Conservation (phyloP, 2,113 vertebrate genomes). For the Trogon surrucura region DNA sequence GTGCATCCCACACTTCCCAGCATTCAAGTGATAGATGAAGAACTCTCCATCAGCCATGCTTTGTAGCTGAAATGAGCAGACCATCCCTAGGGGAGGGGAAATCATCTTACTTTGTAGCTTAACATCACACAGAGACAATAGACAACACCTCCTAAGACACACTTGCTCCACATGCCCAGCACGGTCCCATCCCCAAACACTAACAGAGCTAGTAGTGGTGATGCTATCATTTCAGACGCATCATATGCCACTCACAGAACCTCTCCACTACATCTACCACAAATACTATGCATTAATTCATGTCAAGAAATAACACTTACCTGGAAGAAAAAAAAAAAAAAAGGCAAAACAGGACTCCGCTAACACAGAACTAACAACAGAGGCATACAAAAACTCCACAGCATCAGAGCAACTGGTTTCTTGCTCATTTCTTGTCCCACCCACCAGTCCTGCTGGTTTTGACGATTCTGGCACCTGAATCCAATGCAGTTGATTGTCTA, state of each 20-base stretch:
- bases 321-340: neutral
- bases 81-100: neutral
- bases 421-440: rapidly evolving
- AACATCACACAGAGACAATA: neutral
- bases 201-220: neutral
- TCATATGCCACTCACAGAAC: neutral
- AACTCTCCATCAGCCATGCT: neutral
- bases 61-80: neutral
- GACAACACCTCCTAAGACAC: neutral
- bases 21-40: neutral
- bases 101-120: constrained; percentile 5
- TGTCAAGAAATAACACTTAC: neutral
- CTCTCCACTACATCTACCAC: neutral
- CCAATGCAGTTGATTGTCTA: neutral
- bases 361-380: neutral
- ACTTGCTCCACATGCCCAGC: neutral
- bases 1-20: neutral
- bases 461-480: neutral
- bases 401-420: rapidly evolving
- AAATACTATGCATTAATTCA: neutral
- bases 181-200: neutral
- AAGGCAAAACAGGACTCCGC: neutral
- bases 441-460: neutral
- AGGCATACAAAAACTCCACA: rapidly evolving
- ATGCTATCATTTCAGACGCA: neutral